These are phyloP conservation scores for Gymnogyps californianus DNA, from an alignment of 2,113 vertebrate species.

Conservation along the genomic window DNA sequence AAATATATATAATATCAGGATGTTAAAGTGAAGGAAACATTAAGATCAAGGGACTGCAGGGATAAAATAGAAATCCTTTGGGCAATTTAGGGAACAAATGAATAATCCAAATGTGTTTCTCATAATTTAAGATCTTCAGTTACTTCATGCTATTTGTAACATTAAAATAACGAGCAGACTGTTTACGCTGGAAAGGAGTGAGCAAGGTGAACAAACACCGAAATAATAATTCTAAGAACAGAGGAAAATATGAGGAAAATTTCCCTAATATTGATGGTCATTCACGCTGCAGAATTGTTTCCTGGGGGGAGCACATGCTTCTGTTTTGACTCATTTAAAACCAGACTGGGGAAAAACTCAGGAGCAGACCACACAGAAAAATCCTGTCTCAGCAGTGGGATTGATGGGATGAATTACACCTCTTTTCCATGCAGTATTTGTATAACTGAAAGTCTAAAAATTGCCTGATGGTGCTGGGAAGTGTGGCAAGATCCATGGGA, in stretches of 20 bases:
- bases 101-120: slow-evolving; percentile 60
- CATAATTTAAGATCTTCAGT: slow-evolving; percentile 42
- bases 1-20: slow-evolving; percentile 70
- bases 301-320: background rate
- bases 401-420: background rate
- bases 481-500: background rate
- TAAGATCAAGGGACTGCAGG: background rate
- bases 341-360: background rate
- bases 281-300: background rate
- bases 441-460: background rate
- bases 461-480: background rate
- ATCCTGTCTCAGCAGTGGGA: background rate
- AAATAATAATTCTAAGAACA: background rate
- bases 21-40: slow-evolving; percentile 68
- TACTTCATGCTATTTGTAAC: background rate
- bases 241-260: background rate
- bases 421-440: background rate
- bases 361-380: background rate
- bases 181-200: background rate
- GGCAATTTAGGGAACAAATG: slow-evolving; percentile 33
- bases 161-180: slow-evolving; percentile 36
- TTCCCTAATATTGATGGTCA: background rate
- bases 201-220: background rate
- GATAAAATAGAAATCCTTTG: background rate
- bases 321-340: background rate